These are phyloP conservation scores for Drosophila melanica DNA, from an alignment of 1,140 invertebrate genomes.

Conservation along the genomic window DNA sequence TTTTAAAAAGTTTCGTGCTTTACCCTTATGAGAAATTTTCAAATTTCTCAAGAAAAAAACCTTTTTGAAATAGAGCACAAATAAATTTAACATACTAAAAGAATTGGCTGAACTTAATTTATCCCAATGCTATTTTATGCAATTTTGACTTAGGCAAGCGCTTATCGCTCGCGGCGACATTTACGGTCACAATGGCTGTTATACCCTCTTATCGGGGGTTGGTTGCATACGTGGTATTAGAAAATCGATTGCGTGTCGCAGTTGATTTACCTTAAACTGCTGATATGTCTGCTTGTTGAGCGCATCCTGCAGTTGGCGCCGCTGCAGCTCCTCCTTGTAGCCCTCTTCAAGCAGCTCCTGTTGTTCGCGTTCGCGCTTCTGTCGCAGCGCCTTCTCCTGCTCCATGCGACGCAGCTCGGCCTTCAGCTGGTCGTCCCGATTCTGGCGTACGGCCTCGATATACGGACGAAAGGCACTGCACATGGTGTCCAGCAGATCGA, in stretches of 20 bases:
- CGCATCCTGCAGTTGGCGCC: constrained; percentile 96
- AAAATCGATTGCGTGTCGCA: constrained; percentile 48
- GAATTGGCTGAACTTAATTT: too few species aligned
- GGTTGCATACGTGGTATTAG: constrained; percentile 2
- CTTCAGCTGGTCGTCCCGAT: constrained; percentile 90
- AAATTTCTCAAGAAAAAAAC: too few species aligned
- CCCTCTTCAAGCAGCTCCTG: constrained; percentile 86
- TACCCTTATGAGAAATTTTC: too few species aligned
- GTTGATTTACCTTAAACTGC: constrained; percentile 90
- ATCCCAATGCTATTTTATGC: too few species aligned
- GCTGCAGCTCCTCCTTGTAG: constrained; percentile 87
- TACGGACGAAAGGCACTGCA: constrained; percentile 96
- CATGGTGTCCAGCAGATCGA: constrained; percentile 92
- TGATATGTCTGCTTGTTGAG: constrained; percentile 98
- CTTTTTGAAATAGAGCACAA: too few species aligned
- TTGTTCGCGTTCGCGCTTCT: constrained; percentile 84
- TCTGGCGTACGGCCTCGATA: constrained; percentile 94
- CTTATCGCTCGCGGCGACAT: not conserved
- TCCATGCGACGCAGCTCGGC: constrained; percentile 83
- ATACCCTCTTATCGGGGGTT: not conserved
- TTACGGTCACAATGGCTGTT: too few species aligned
- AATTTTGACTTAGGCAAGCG: not conserved
- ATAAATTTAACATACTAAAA: too few species aligned
- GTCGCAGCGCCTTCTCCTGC: constrained; percentile 83
- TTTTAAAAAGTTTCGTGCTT: too few species aligned